Evolutionary conservation across 2,888 invertebrate species (phyloP).

Genomic region (Epinotia brunnichana): DNA sequence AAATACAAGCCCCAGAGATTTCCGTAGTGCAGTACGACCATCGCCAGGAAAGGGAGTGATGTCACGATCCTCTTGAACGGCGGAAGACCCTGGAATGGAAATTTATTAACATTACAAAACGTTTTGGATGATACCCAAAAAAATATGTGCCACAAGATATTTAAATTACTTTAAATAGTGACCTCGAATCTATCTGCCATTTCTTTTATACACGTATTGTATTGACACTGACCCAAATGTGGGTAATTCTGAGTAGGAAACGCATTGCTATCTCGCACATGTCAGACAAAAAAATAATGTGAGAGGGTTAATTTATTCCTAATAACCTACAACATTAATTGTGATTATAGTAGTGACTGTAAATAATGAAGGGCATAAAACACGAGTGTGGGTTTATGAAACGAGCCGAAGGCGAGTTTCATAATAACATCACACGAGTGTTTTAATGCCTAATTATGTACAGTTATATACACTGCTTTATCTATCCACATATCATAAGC

Average conservation of each 20-base stretch:
- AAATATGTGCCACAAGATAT: conserved; percentile 8
- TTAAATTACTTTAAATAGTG: background rate
- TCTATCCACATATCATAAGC: too few species aligned
- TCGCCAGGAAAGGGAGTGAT: conserved; percentile 88
- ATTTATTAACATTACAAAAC: conserved; percentile 32
- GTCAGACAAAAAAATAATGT: background rate
- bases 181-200: conserved; percentile 3
- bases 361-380: too few species aligned
- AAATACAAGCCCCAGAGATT: conserved; percentile 91
- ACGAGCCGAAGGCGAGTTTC: too few species aligned
- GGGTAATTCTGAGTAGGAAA: background rate
- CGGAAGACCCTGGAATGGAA: conserved; percentile 83
- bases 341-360: too few species aligned
- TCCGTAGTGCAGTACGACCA: conserved; percentile 88
- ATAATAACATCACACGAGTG: too few species aligned
- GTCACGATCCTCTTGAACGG: conserved; percentile 85
- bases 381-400: too few species aligned
- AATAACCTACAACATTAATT: too few species aligned
- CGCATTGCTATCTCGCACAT: background rate
- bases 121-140: conserved; percentile 21
- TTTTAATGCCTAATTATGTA: too few species aligned
- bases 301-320: too few species aligned
- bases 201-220: conserved; percentile 3
- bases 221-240: background rate
- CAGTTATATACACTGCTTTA: too few species aligned